A percentile compares a stretch with the other conserved stretches of the same genome.
phyloP scores from a whole-genome alignment of 2,797 vertebrate genomes.

The Gadopsis marmoratus region DNA sequence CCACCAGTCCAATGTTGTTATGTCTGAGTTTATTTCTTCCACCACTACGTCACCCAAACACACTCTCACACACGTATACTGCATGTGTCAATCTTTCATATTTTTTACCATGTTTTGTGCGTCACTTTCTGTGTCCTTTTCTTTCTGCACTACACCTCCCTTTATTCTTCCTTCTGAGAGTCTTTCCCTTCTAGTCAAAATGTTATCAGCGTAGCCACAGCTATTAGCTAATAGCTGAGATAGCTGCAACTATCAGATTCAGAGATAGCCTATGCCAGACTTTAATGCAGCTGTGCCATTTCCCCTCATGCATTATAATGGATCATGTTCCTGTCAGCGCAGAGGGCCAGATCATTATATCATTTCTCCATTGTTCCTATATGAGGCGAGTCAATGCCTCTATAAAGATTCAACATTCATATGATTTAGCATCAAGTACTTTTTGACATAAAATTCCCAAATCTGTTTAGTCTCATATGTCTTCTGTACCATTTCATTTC shows the following conservation, averaged over 20 bases:
- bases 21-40: slow-evolving; percentile 43
- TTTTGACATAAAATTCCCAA: slow-evolving; percentile 45
- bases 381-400: slow-evolving; percentile 46
- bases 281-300: slow-evolving; percentile 77
- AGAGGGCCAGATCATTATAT: slow-evolving; percentile 48
- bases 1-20: slow-evolving; percentile 17
- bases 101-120: slow-evolving; percentile 20
- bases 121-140: slow-evolving; percentile 3
- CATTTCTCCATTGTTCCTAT: slow-evolving; percentile 49
- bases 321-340: slow-evolving; percentile 73
- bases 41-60: slow-evolving; percentile 17
- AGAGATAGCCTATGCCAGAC: slow-evolving; percentile 61
- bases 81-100: slow-evolving; percentile 5
- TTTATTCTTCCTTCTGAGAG: slow-evolving; percentile 40
- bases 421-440: slow-evolving; percentile 34
- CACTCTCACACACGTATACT: slow-evolving; percentile 10
- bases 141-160: slow-evolving; percentile 10
- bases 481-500: slow-evolving; percentile 50
- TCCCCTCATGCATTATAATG: slow-evolving; percentile 74
- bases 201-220: slow-evolving; percentile 69
- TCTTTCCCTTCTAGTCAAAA: slow-evolving; percentile 50
- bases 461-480: slow-evolving; percentile 47
- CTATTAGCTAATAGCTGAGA: slow-evolving; percentile 83
- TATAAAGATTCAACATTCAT: slow-evolving; percentile 40
- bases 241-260: slow-evolving; percentile 73